Conservation (phyloP, 2,113 vertebrate species). For the Podarcis muralis region DNA sequence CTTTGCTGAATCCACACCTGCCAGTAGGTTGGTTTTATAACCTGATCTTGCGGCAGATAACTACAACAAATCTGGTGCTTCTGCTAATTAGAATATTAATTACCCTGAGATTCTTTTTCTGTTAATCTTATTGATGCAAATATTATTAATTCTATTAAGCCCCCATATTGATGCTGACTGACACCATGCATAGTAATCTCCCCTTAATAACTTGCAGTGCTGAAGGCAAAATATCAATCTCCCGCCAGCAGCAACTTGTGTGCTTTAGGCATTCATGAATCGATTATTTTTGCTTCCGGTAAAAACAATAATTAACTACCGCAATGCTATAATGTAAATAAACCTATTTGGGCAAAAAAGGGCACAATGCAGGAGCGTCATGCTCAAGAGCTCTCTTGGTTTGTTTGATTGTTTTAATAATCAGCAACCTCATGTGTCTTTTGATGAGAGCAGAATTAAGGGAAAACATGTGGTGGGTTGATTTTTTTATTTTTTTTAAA, state of each 20-base stretch:
- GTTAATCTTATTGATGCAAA: slow-evolving; percentile 58
- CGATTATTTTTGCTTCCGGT: slow-evolving; percentile 32
- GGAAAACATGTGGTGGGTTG: no score
- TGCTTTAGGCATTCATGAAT: slow-evolving; percentile 40
- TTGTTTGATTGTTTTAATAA: not conserved
- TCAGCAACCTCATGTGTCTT: not conserved
- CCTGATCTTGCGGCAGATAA: slow-evolving; percentile 7
- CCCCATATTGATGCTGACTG: slow-evolving; percentile 50
- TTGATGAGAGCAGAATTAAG: not conserved
- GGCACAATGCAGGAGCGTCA: not conserved
- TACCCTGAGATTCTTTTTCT: slow-evolving; percentile 43
- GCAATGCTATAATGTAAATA: slow-evolving; percentile 6
- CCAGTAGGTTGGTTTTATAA: slow-evolving; percentile 22
- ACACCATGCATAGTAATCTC: slow-evolving; percentile 35
- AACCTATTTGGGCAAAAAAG: not conserved
- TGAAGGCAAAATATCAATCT: slow-evolving; percentile 36
- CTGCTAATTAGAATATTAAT: slow-evolving; percentile 58
- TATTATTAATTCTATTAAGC: slow-evolving; percentile 47
- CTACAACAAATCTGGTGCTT: slow-evolving; percentile 21
- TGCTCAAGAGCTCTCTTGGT: not conserved
- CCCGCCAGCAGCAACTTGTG: slow-evolving; percentile 38
- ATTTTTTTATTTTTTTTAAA: no score
- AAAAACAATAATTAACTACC: slow-evolving; percentile 35
- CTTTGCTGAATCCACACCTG: slow-evolving; percentile 48
- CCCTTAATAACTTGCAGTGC: slow-evolving; percentile 47